A percentile compares a stretch with the other conserved stretches of the same genome.
Conservation (phyloP, 2,113 vertebrate species). For the Illadopsis cleaveri region DNA sequence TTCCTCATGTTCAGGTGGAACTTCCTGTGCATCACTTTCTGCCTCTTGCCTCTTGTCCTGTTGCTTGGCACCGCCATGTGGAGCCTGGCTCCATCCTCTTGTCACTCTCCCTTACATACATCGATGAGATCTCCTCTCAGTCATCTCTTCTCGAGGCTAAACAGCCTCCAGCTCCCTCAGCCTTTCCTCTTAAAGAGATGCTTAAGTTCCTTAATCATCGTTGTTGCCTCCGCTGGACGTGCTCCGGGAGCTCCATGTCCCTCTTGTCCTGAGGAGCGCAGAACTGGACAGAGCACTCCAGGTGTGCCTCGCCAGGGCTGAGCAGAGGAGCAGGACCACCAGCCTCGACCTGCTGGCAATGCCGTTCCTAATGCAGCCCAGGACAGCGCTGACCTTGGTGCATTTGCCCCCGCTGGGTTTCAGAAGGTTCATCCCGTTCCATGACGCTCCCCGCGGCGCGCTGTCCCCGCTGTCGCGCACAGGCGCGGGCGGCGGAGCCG, state of each 20-base stretch:
- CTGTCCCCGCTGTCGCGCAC: neutral
- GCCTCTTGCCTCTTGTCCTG: neutral
- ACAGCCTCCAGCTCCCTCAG: neutral
- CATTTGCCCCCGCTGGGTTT: accelerated
- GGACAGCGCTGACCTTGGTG: neutral
- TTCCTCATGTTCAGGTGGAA: neutral
- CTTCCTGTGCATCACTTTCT: neutral
- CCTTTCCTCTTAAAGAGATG: neutral
- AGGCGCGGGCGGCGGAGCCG: neutral
- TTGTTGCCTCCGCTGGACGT: neutral
- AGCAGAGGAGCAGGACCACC: neutral
- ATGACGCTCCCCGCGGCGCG: accelerated
- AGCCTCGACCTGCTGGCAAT: accelerated
- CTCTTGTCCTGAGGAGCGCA: neutral
- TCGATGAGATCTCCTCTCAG: neutral
- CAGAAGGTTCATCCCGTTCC: neutral
- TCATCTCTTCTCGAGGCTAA: neutral
- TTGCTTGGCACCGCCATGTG: neutral
- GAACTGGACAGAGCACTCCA: neutral
- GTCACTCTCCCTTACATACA: accelerated
- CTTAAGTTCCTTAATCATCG: neutral
- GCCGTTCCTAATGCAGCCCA: neutral
- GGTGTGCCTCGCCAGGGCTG: neutral
- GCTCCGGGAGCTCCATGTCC: neutral
- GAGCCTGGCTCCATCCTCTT: neutral